Conservation (phyloP, 2,113 vertebrate genomes). For the Paradoxurus hermaphroditus region DNA sequence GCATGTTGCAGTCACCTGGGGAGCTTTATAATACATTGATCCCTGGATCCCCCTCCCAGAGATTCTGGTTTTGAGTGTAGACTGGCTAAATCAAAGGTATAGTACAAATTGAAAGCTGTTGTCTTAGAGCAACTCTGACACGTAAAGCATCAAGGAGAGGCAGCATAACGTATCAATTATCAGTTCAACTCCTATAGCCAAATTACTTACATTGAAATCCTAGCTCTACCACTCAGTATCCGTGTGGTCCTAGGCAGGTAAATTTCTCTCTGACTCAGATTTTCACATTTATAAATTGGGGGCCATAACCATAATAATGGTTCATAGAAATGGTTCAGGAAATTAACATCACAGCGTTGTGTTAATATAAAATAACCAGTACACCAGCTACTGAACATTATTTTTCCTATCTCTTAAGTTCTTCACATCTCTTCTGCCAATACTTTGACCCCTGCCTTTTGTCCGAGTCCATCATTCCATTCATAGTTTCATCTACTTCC, state of each 20-base stretch:
- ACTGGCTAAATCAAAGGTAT: not conserved
- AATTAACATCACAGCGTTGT: not conserved
- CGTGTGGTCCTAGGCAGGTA: not conserved
- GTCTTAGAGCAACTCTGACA: not conserved
- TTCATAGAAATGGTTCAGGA: too few species aligned
- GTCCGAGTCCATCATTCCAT: not conserved
- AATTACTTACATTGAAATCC: not conserved
- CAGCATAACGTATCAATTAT: not conserved
- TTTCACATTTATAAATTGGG: not conserved
- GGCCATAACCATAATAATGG: not conserved
- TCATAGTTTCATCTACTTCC: not conserved
- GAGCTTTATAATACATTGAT: not conserved
- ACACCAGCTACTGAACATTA: not conserved
- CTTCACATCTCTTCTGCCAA: not conserved
- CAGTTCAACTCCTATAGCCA: not conserved
- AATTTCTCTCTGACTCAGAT: not conserved
- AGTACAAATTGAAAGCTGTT: not conserved
- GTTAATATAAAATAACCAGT: not conserved
- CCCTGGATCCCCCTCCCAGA: not conserved
- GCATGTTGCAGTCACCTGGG: not conserved
- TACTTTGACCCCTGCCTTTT: not conserved
- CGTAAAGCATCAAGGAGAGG: not conserved
- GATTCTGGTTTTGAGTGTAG: not conserved
- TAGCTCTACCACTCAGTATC: not conserved
- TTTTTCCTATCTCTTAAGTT: not conserved